Conservation (phyloP, 2,888 invertebrate genomes). For the Cataglyphis cursor region DNA sequence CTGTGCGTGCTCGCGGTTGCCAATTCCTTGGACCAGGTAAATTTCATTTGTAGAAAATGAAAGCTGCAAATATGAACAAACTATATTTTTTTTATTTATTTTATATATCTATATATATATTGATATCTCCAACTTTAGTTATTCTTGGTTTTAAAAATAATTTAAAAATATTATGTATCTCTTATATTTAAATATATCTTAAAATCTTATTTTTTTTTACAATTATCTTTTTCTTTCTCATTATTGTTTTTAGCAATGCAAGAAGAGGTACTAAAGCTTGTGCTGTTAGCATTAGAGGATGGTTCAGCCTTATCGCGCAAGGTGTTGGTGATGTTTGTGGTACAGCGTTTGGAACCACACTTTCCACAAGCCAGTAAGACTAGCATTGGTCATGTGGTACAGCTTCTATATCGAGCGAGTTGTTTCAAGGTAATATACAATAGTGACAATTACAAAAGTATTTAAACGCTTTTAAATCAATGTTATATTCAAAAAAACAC, state of each 20-base stretch:
- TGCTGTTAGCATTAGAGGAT: constrained; percentile 97
- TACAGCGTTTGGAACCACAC: constrained; percentile 97
- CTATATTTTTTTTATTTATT: neutral
- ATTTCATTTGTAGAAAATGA: constrained; percentile 16
- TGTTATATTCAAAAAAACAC: too few species aligned
- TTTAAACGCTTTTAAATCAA: neutral
- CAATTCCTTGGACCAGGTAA: constrained; percentile 97
- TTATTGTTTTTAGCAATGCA: constrained; percentile 93
- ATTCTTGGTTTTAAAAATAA: too few species aligned
- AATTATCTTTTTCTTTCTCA: constrained; percentile 18
- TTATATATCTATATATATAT: too few species aligned
- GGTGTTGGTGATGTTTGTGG: constrained; percentile 99
- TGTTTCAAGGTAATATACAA: constrained; percentile 96
- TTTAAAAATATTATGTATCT: neutral
- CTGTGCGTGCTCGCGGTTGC: constrained; percentile 98
- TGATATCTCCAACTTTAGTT: too few species aligned
- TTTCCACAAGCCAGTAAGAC: constrained; percentile 99
- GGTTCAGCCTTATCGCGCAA: constrained; percentile 97
- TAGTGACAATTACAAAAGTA: neutral
- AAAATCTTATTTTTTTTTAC: constrained; percentile 14
- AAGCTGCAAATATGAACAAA: neutral
- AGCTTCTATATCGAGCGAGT: constrained; percentile 98
- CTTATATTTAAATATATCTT: constrained; percentile 8
- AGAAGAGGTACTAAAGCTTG: constrained; percentile 98
- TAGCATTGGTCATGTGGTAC: constrained; percentile 99